phyloP scores from a whole-genome alignment of 2,888 invertebrate genomes.

The Alviniconcha strummeri region DNA sequence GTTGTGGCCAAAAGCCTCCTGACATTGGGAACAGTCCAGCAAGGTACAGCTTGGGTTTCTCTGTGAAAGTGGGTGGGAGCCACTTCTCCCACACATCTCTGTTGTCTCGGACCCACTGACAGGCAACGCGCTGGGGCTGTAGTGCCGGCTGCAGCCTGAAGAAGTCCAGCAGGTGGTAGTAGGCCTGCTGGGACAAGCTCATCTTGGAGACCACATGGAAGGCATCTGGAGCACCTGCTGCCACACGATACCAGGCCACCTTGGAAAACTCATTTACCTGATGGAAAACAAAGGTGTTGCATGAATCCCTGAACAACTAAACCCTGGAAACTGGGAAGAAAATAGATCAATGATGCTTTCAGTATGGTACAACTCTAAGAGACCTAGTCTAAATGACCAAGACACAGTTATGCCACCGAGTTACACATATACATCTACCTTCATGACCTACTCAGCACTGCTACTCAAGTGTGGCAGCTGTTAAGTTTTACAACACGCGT shows the following conservation, averaged over 20 bases:
- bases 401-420: no score
- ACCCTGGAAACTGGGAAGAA: no score
- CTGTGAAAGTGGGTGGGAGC: slow-evolving; percentile 71
- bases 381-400: no score
- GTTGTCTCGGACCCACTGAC: slow-evolving; percentile 79
- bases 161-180: slow-evolving; percentile 75
- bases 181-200: slow-evolving; percentile 77
- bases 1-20: slow-evolving; percentile 78
- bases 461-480: no score
- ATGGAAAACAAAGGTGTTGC: background rate
- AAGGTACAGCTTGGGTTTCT: slow-evolving; percentile 76
- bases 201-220: slow-evolving; percentile 68
- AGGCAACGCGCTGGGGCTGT: slow-evolving; percentile 77
- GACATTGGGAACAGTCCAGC: slow-evolving; percentile 84
- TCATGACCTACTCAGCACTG: no score
- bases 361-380: no score
- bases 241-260: slow-evolving; percentile 79
- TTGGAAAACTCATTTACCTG: slow-evolving; percentile 83
- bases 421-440: no score
- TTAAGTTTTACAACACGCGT: no score
- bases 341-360: no score
- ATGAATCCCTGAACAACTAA: no score
- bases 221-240: slow-evolving; percentile 75
- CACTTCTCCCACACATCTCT: slow-evolving; percentile 75
- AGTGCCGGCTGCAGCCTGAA: slow-evolving; percentile 36